These are phyloP conservation scores for Temnothorax ravouxi DNA, from an alignment of 2,888 invertebrate species.

Conservation along the genomic window DNA sequence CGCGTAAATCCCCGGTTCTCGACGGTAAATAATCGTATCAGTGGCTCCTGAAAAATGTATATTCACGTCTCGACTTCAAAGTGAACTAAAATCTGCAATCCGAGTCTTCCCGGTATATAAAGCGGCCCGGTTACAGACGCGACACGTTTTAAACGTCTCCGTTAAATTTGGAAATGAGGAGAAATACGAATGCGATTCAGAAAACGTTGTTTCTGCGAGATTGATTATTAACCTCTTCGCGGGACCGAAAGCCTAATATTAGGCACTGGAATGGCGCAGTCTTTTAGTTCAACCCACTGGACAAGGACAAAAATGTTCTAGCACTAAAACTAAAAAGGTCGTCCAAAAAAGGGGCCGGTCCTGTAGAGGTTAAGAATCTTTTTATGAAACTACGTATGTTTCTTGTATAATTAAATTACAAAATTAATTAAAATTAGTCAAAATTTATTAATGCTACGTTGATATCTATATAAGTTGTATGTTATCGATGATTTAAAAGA, in stretches of 20 bases:
- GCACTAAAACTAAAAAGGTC: too few relatives aligned
- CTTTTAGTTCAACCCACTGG: too few relatives aligned
- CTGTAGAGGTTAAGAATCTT: not conserved
- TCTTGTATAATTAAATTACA: not conserved
- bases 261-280: too few relatives aligned
- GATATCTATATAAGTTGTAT: not conserved
- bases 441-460: not conserved
- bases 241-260: too few relatives aligned
- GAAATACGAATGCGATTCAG: not conserved
- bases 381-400: not conserved
- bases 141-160: not conserved
- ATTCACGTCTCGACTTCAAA: constrained; percentile 39
- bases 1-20: constrained; percentile 27
- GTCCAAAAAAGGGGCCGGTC: too few relatives aligned
- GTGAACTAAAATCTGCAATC: constrained; percentile 4
- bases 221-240: not conserved
- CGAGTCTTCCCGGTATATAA: not conserved
- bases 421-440: not conserved
- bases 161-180: not conserved
- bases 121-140: not conserved
- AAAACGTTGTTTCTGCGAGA: not conserved
- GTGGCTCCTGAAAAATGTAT: constrained; percentile 39
- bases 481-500: not conserved
- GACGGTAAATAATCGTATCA: constrained; percentile 26
- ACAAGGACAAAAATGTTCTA: too few relatives aligned